Evolutionary conservation across 2,113 vertebrate genomes (phyloP), one percentile per base, ranked within the genome.

Genomic region (Hoplias malabaricus): DNA sequence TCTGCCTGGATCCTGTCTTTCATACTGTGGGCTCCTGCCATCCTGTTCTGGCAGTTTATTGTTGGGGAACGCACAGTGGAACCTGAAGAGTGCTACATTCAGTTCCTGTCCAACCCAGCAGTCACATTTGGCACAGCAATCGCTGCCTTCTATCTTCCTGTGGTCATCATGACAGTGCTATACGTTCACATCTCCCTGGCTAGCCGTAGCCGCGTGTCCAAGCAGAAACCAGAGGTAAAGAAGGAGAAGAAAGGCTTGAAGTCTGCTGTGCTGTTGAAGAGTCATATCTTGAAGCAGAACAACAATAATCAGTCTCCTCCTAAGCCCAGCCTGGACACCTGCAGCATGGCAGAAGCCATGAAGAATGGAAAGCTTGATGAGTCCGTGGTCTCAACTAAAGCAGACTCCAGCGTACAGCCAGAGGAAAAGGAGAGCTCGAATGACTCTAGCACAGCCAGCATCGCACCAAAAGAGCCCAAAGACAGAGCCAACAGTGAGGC

Each of bases 1-100:
- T 96, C 95, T 0, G 98, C 98, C 0, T 99, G 97, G 97, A 94
- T 99, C 82, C 90, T 99, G 78, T 99, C 97, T n/a, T 99, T 99
- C 59, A 90, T 98, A 85, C 91, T 99, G 80, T 99, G 97, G 98
- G 98, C 96, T 0, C 97, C 97, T 0, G 96, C 98, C 82, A 99
- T 99, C 89, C 89, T 99, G 69, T 99, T 99, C 88, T 99, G 98
- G 98, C 97, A 99, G 92, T 99, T 99, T 80, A 94, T 99, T 82
- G 96, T 97, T 13, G 97, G 97, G 33, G 89, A 97, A 89, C 92
- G 98, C 86, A 97, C 96, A 0, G 97, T 99, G 36, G 93, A 93
- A 0, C 92, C 95, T 48, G 89, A 91, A 75, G 93, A 97, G 68
- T 99, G 98, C 82, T 99, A 97, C 80, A 99, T 99, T 54, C 94